Conservation (phyloP, 2,797 vertebrate species). For the Myotis findleyi region DNA sequence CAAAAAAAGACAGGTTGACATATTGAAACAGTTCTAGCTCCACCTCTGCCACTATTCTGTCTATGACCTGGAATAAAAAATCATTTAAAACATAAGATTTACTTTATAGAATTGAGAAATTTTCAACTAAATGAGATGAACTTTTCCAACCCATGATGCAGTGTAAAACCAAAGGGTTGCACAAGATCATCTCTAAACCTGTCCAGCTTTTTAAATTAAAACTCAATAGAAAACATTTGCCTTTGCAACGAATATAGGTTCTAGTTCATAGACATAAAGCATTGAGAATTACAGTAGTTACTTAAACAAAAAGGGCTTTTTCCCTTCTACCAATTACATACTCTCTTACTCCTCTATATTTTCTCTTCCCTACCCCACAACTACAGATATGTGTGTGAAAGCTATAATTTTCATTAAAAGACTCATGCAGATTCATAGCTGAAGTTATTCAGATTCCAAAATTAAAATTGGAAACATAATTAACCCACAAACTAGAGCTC, state of each 20-base stretch:
- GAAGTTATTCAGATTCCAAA: conserved; percentile 73
- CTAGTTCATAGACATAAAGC: conserved; percentile 31
- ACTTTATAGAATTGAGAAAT: conserved; percentile 21
- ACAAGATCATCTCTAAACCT: not conserved
- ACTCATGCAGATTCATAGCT: conserved; percentile 80
- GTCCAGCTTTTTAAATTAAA: conserved; percentile 50
- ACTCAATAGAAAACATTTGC: conserved; percentile 44
- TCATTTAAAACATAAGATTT: conserved; percentile 26
- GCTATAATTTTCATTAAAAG: conserved; percentile 86
- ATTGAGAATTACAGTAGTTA: not conserved
- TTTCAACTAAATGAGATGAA: not conserved
- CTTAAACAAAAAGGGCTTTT: conserved; percentile 19
- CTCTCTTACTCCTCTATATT: not conserved
- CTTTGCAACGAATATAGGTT: conserved; percentile 20
- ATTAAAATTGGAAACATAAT: conserved; percentile 81
- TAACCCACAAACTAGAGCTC: conserved; percentile 72
- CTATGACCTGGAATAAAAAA: not conserved
- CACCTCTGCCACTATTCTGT: not conserved
- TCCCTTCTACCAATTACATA: conserved; percentile 12
- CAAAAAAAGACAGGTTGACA: not conserved
- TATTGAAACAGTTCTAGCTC: not conserved
- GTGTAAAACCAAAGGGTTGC: not conserved
- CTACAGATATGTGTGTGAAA: conserved; percentile 76
- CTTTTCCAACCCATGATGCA: not conserved
- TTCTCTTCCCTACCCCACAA: not conserved